phyloP scores from a whole-genome alignment of 2,113 vertebrate genomes.

The Cyphomyrus discorhynchus region DNA sequence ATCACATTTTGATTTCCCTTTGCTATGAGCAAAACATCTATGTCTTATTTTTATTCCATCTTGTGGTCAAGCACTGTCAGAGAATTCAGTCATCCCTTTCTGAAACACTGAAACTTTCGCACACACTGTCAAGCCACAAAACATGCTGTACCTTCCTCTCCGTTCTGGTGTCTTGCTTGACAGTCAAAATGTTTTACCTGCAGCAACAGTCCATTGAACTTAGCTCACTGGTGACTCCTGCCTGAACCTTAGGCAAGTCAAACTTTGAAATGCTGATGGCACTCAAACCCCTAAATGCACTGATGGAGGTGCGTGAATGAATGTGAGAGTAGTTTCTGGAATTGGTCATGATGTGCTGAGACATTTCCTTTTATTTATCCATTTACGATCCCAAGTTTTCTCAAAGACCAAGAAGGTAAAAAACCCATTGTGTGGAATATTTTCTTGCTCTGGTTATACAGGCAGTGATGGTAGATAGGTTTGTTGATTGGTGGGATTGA shows the following conservation, averaged over 20 bases:
- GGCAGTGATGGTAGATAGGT: not conserved
- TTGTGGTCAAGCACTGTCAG: slow-evolving; percentile 11
- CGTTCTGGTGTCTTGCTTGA: slow-evolving; percentile 24
- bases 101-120: slow-evolving; percentile 12
- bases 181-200: slow-evolving; percentile 26
- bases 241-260: slow-evolving; percentile 19
- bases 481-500: not conserved
- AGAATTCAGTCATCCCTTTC: slow-evolving; percentile 12
- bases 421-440: not conserved
- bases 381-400: not conserved
- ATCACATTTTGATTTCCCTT: not conserved
- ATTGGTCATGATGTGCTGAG: not conserved
- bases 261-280: not conserved
- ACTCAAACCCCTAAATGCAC: not conserved
- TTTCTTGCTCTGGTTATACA: not conserved
- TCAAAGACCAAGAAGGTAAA: not conserved
- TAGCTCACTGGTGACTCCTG: slow-evolving; percentile 18
- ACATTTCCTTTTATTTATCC: not conserved
- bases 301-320: not conserved
- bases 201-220: slow-evolving; percentile 29
- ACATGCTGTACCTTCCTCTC: slow-evolving; percentile 19
- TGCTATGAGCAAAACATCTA: not conserved
- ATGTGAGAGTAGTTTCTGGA: slow-evolving; percentile 6
- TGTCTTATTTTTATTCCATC: not conserved
- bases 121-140: slow-evolving; percentile 12